A percentile compares a stretch with the other conserved stretches of the same genome.
Evolutionary conservation across 2,797 vertebrate species (phyloP).

Genomic region (Siniperca obscura): DNA sequence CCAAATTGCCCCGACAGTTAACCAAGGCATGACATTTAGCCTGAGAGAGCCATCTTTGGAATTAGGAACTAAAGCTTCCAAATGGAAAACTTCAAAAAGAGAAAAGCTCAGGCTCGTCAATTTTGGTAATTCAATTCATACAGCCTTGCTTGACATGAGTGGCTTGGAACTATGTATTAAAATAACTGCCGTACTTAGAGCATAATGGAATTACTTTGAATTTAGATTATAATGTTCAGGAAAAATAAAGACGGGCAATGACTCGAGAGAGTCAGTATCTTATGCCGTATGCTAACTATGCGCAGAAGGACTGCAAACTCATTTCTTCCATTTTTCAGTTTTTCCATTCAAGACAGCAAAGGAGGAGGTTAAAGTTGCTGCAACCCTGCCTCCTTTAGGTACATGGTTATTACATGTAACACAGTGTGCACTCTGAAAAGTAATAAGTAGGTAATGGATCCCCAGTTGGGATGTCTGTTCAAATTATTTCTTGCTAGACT

Average conservation of each 20-base stretch:
- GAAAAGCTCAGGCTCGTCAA: constrained; percentile 58
- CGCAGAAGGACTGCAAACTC: constrained; percentile 36
- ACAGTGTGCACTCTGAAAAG: constrained; percentile 15
- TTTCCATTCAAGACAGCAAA: constrained; percentile 51
- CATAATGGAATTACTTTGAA: constrained; percentile 73
- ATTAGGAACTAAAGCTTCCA: constrained; percentile 61
- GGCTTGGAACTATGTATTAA: constrained; percentile 56
- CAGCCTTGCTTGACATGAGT: constrained; percentile 60
- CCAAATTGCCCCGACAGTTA: constrained; percentile 62
- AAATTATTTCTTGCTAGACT: constrained; percentile 23
- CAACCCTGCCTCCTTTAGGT: constrained; percentile 10
- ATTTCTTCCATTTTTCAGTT: constrained; percentile 71
- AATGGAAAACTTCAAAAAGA: constrained; percentile 74
- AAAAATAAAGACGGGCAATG: constrained; percentile 63
- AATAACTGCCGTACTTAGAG: constrained; percentile 64
- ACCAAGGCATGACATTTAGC: constrained; percentile 65
- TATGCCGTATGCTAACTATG: constrained; percentile 43
- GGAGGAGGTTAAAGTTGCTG: constrained; percentile 29
- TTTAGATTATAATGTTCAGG: constrained; percentile 68
- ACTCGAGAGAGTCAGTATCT: constrained; percentile 53
- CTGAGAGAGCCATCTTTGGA: constrained; percentile 66
- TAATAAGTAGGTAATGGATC: constrained; percentile 29
- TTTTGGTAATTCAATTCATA: constrained; percentile 71
- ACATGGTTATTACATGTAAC: constrained; percentile 20
- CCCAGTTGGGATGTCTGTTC: constrained; percentile 15